These are phyloP conservation scores for Prosapia bicincta DNA, from an alignment of 2,888 invertebrate genomes.

Conservation along the genomic window DNA sequence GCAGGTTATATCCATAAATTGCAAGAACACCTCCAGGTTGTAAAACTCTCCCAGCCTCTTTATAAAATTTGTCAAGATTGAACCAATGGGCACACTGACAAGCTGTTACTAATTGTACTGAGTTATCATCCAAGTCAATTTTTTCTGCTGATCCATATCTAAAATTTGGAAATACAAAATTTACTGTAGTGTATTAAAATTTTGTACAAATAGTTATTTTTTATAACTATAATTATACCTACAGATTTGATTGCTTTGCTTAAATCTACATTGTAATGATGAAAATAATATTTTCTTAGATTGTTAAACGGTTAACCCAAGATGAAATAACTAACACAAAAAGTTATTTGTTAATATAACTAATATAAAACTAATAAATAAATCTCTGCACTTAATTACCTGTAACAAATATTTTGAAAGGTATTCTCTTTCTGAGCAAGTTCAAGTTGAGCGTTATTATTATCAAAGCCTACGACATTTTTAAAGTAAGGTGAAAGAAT, in stretches of 20 bases:
- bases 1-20: constrained; percentile 42
- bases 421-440: constrained; percentile 43
- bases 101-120: constrained; percentile 46
- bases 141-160: constrained; percentile 42
- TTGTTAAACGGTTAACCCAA: no score
- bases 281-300: no score
- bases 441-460: constrained; percentile 46
- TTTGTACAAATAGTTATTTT: no score
- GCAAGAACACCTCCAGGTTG: constrained; percentile 46
- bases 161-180: no score
- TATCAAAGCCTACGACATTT: constrained; percentile 48
- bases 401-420: constrained; percentile 41
- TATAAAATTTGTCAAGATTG: constrained; percentile 46
- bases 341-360: no score
- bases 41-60: constrained; percentile 47
- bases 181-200: no score
- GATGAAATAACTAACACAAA: no score
- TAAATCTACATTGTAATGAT: no score
- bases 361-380: no score
- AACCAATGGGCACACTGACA: constrained; percentile 50
- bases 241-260: no score
- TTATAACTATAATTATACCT: no score
- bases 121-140: constrained; percentile 42
- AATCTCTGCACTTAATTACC: constrained; percentile 35
- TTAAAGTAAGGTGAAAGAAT: constrained; percentile 46